A percentile compares a stretch with the other conserved stretches of the same genome.
phyloP scores from a whole-genome alignment of 2,113 vertebrate genomes.

The Alouatta palliata region DNA sequence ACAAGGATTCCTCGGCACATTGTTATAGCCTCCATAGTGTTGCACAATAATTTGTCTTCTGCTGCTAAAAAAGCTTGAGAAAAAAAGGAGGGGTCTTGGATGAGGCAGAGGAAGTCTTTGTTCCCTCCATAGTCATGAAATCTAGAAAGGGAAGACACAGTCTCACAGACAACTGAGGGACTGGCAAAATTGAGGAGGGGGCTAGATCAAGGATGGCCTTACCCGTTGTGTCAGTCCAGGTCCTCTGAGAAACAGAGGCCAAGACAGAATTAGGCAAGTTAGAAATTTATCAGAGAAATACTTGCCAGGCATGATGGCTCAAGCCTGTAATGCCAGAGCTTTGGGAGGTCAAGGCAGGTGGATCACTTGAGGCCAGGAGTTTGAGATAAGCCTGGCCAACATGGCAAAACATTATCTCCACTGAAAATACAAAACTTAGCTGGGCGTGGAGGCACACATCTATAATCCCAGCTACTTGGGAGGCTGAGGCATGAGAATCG shows the following conservation, averaged over 20 bases:
- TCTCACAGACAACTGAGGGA: not conserved
- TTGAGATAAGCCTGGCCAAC: no score
- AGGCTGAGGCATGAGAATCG: no score
- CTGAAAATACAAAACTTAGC: no score
- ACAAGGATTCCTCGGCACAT: not conserved
- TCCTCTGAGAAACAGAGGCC: not conserved
- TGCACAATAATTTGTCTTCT: not conserved
- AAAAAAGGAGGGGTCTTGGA: not conserved
- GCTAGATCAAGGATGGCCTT: not conserved
- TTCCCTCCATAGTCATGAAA: not conserved
- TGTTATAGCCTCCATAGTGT: not conserved
- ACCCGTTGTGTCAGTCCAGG: not conserved
- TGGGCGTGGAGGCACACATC: no score
- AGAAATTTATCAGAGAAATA: not conserved
- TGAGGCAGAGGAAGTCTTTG: not conserved
- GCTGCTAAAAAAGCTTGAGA: not conserved
- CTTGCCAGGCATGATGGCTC: accelerated
- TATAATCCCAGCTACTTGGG: no score
- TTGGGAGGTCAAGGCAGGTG: no score
- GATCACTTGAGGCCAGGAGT: no score
- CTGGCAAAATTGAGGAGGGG: not conserved
- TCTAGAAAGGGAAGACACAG: not conserved
- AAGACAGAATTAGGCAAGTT: not conserved
- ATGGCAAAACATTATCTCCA: no score
- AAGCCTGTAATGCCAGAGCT: no score